Evolutionary conservation across 1,140 invertebrate genomes (phyloP).

Genomic region (Alviniconcha marisindica): DNA sequence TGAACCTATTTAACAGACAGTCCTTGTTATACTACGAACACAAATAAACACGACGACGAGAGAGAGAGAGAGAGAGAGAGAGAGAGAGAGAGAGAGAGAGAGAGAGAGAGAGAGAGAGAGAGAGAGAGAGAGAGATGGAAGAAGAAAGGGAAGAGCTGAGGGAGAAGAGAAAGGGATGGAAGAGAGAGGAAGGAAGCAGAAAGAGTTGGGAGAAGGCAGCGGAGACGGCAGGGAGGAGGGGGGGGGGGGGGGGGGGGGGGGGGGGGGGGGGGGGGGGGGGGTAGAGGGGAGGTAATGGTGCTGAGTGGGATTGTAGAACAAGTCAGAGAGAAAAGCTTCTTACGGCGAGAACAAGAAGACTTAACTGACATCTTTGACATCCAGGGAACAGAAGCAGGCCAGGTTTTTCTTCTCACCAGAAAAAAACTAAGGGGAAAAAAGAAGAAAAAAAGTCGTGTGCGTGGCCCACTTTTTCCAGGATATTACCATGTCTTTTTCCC

Average conservation of each 20-base stretch:
- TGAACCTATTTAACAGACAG: too few species aligned
- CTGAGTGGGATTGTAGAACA: too few species aligned
- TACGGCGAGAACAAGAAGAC: not conserved
- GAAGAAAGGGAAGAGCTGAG: not conserved
- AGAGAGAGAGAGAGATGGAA: not conserved
- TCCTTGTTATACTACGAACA: too few species aligned
- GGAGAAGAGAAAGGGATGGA: too few species aligned
- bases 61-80: not conserved
- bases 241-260: not conserved
- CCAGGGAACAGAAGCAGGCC: not conserved
- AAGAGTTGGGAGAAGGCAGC: not conserved
- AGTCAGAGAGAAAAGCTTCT: not conserved
- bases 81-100: not conserved
- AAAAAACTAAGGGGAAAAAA: not conserved
- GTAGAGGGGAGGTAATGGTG: not conserved
- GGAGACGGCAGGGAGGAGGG: not conserved
- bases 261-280: not conserved
- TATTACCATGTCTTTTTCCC: too few species aligned
- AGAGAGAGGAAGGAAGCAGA: not conserved
- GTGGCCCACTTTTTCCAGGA: too few species aligned
- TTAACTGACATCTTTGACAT: too few species aligned
- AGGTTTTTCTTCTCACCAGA: not conserved
- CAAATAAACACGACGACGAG: too few species aligned
- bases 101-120: not conserved
- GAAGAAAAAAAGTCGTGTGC: constrained; percentile 8